A percentile compares a stretch with the other conserved stretches of the same genome.
Conservation (phyloP, 2,113 vertebrate genomes). For the Mola mola region DNA sequence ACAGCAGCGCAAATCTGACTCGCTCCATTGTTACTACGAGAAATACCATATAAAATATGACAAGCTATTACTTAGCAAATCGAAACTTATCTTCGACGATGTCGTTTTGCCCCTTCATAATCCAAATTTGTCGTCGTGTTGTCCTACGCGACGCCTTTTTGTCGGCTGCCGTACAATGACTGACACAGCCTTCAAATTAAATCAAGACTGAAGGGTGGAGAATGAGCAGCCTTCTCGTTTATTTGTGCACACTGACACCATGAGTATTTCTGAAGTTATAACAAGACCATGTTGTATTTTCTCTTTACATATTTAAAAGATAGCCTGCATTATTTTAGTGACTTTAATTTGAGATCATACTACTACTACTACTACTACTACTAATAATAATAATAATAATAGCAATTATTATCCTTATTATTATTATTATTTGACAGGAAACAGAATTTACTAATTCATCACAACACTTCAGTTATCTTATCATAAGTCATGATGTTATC, state of each 20-base stretch:
- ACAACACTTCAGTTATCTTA: no score
- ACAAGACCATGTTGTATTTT: background rate
- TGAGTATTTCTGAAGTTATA: slow-evolving; percentile 59
- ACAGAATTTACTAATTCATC: no score
- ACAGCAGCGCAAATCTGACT: background rate
- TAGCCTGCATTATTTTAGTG: no score
- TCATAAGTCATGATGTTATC: no score
- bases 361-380: no score
- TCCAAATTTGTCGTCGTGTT: no score
- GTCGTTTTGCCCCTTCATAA: no score
- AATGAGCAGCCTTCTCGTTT: background rate
- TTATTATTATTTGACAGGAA: no score
- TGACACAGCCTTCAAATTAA: background rate
- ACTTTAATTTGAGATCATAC: no score
- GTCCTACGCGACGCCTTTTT: background rate
- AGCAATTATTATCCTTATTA: no score
- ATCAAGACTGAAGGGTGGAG: slow-evolving; percentile 22
- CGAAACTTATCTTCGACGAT: no score
- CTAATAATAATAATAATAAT: no score
- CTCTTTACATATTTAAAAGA: background rate
- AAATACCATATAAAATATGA: background rate
- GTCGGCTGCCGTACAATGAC: background rate
- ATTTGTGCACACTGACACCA: slow-evolving; percentile 64
- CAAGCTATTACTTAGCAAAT: background rate
- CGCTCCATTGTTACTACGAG: slow-evolving; percentile 14